A percentile compares a stretch with the other conserved stretches of the same genome.
These are phyloP conservation scores for Camponotus pennsylvanicus DNA, from an alignment of 1,140 invertebrate genomes.

Conservation along the genomic window DNA sequence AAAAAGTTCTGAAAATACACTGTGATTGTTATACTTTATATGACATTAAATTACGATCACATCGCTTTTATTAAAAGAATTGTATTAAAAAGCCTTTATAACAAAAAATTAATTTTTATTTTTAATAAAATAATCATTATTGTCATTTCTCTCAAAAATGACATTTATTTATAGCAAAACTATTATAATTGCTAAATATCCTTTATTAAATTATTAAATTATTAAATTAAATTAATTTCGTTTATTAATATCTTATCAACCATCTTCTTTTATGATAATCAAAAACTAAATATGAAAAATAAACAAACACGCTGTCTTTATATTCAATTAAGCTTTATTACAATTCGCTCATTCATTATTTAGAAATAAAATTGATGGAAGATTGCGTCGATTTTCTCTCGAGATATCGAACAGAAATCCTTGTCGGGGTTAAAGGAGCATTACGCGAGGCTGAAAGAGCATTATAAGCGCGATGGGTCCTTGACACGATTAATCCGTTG, in stretches of 20 bases:
- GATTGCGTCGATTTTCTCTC: conserved; percentile 20
- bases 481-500: conserved; percentile 76
- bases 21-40: too few relatives aligned
- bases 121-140: background rate
- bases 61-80: background rate
- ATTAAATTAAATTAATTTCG: background rate
- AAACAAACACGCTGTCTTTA: background rate
- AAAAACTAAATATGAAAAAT: background rate
- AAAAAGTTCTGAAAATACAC: too few relatives aligned
- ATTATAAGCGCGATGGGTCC: conserved; percentile 58
- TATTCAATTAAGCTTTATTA: background rate
- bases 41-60: too few relatives aligned
- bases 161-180: background rate
- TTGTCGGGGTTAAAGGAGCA: conserved; percentile 67
- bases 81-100: background rate
- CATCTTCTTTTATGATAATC: background rate
- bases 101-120: background rate
- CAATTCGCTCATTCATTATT: background rate
- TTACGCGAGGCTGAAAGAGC: conserved; percentile 53
- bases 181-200: background rate
- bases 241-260: background rate
- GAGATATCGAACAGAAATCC: conserved; percentile 45
- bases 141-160: background rate
- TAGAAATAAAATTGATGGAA: background rate
- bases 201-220: background rate